Conservation (phyloP, 2,797 vertebrate species). For the Enteromius fasciolatus region DNA sequence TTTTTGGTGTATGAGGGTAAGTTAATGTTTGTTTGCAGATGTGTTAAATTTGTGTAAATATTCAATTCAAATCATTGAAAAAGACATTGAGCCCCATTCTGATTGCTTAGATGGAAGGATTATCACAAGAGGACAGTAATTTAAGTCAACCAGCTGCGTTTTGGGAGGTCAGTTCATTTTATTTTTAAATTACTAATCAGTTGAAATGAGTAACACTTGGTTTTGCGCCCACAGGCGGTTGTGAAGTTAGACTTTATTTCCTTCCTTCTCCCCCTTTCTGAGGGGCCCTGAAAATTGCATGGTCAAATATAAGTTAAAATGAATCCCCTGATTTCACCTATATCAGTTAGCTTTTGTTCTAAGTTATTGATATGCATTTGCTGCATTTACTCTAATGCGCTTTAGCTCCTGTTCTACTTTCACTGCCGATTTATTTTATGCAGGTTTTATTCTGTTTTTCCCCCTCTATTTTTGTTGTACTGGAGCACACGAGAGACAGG, state of each 20-base stretch:
- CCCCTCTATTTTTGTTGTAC: conserved; percentile 35
- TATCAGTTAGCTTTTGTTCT: conserved; percentile 30
- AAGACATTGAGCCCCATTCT: conserved; percentile 99
- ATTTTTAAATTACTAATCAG: conserved; percentile 94
- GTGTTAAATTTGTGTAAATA: conserved; percentile 78
- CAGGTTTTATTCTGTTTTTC: conserved; percentile 32
- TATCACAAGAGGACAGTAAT: conserved; percentile 99
- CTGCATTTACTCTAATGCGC: conserved; percentile 34
- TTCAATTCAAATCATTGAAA: conserved; percentile 94
- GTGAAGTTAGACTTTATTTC: conserved; percentile 47
- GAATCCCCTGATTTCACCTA: conserved; percentile 15
- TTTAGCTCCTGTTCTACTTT: conserved; percentile 24
- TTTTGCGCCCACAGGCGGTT: conserved; percentile 47
- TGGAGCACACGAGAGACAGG: conserved; percentile 32
- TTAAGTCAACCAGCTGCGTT: conserved; percentile 99
- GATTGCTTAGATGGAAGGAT: conserved; percentile 99
- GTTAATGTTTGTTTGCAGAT: conserved; percentile 39
- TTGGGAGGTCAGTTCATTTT: conserved; percentile 99
- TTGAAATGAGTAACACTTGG: conserved; percentile 60
- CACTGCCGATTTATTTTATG: conserved; percentile 37
- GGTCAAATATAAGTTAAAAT: conserved; percentile 34
- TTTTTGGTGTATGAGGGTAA: conserved; percentile 27
- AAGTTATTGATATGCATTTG: conserved; percentile 36
- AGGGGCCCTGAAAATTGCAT: conserved; percentile 43
- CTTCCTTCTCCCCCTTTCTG: conserved; percentile 32